Conservation (phyloP, 2,113 vertebrate species). For the Callospermophilus lateralis region DNA sequence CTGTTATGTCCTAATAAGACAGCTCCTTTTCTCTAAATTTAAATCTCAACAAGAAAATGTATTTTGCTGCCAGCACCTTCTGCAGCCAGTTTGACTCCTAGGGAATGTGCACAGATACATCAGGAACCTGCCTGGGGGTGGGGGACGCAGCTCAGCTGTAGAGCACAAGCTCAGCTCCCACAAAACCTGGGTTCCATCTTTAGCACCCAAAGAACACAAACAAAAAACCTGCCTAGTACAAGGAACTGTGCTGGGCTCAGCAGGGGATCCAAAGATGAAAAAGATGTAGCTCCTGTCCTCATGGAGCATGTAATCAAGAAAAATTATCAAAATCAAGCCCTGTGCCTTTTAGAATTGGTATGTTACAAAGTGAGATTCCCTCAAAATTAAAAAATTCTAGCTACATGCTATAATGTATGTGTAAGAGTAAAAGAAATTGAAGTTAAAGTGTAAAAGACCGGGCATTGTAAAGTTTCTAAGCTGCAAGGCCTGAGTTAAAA, state of each 20-base stretch:
- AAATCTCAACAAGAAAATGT: neutral
- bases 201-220: too few species aligned
- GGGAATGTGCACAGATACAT: neutral
- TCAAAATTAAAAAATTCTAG: too few species aligned
- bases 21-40: neutral
- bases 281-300: neutral
- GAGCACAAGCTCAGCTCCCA: neutral
- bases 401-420: neutral
- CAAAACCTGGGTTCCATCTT: neutral
- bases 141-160: neutral
- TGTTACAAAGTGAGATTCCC: neutral
- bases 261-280: neutral
- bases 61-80: neutral
- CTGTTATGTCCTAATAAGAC: neutral
- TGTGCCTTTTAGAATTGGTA: neutral
- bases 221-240: neutral
- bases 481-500: too few species aligned
- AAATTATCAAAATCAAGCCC: neutral
- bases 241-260: neutral
- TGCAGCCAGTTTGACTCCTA: neutral
- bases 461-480: too few species aligned
- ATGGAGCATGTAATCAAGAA: neutral
- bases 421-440: too few species aligned
- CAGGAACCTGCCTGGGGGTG: neutral
- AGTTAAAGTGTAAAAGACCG: too few species aligned